Base-by-base conservation (phyloP, 2,113 vertebrate species). In the Herpetotheres cachinnans region DNA sequence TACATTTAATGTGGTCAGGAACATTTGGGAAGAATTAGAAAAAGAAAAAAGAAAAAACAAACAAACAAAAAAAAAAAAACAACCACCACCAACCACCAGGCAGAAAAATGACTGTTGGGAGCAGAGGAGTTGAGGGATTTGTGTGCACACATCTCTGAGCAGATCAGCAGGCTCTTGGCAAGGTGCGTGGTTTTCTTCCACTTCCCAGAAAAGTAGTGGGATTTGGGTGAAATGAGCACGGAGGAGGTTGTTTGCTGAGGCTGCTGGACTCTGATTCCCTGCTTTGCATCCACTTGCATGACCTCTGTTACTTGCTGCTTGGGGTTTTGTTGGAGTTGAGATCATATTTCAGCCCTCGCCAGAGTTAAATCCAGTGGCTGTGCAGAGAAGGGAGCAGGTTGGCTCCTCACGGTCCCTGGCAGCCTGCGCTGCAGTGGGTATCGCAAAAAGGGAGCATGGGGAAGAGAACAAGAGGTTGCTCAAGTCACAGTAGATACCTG, bases 71-170 rank as follows among this genome's bases (percentile, higher is more conserved):
- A 7, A 10, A 30, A 44, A 11, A 38, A 38, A 19, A 66, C 42
- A 32, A 5, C n/a, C n/a, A n/a, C n/a, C n/a, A 16, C 32, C 25
- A 76, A 65, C 9, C 32, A 54, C 6, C 13, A 52, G 40, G 56
- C 50, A 55, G 77, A 44, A 81, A 36, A 86, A 52, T 47, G 42
- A 1, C 22, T 30, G 18, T 54, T 80, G 58, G 80, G 46, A 88
- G 55, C 6, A 7, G 38, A 38, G 40, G 22, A 49, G 26, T 7
- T 21, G 49, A 54, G 56, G 87, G 69, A 27, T 87, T 61, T 6
- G 5, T 18, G 66, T 15, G 36, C 27, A 2, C 0, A 0, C 16
- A 13, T 36, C 59, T 69, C 56, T 14, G 73, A 27, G 13, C 34
- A 3, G 47, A 65, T 59, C 38, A 14, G 29, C 34, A 0, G 62